Conservation (phyloP, 2,113 vertebrate species). For the Sylvia atricapilla region DNA sequence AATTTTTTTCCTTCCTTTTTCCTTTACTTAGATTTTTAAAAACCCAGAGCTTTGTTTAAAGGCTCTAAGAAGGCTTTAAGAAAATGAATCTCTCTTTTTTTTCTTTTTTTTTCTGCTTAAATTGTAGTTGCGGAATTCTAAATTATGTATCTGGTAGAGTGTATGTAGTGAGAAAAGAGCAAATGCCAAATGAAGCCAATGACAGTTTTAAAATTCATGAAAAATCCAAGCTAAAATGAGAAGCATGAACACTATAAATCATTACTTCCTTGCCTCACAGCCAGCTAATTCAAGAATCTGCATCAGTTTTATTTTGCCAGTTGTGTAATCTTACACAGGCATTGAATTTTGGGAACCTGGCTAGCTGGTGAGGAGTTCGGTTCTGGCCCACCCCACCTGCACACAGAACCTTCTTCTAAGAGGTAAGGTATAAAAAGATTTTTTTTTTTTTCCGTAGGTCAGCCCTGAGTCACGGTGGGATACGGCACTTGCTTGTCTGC, state of each 20-base stretch:
- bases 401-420: not conserved
- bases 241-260: constrained; percentile 66
- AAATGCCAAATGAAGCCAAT: constrained; percentile 66
- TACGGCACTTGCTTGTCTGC: not conserved
- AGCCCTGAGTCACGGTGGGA: not conserved
- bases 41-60: not conserved
- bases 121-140: constrained; percentile 52
- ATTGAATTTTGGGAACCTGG: not conserved
- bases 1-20: not conserved
- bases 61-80: not conserved
- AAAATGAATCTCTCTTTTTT: not conserved
- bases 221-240: constrained; percentile 66
- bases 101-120: not conserved
- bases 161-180: constrained; percentile 60
- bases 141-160: constrained; percentile 60
- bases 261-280: constrained; percentile 51
- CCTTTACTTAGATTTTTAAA: not conserved
- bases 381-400: not conserved
- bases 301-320: constrained; percentile 47
- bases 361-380: not conserved
- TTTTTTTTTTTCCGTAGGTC: not conserved
- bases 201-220: constrained; percentile 65
- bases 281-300: constrained; percentile 52
- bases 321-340: constrained; percentile 38
- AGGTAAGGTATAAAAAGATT: not conserved